A percentile compares a stretch with the other conserved stretches of the same genome.
These are phyloP conservation scores for Podarcis raffonei DNA, from an alignment of 2,113 vertebrate species.

Conservation along the genomic window DNA sequence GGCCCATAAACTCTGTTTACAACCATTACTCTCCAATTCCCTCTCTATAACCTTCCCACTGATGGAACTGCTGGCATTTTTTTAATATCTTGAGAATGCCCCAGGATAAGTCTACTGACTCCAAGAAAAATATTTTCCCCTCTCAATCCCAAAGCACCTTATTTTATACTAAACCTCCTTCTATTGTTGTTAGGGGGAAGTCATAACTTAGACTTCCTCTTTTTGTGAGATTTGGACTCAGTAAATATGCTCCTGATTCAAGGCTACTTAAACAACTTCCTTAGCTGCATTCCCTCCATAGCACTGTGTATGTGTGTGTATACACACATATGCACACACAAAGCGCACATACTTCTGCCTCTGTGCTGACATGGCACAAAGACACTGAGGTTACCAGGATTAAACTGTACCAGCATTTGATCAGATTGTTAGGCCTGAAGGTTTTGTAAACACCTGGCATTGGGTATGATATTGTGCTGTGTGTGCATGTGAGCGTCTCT, in stretches of 20 bases:
- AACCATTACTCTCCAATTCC: constrained; percentile 58
- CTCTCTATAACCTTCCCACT: constrained; percentile 47
- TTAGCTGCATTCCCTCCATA: not conserved
- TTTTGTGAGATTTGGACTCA: not conserved
- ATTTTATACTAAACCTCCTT: not conserved
- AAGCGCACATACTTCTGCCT: not conserved
- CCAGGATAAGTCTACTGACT: constrained; percentile 36
- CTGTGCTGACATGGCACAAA: not conserved
- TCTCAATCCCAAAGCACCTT: not conserved
- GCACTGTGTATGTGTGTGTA: too few species aligned
- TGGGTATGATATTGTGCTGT: not conserved
- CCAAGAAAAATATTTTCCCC: not conserved
- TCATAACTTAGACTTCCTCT: not conserved
- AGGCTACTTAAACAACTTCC: not conserved
- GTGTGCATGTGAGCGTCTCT: not conserved
- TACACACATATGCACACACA: not conserved
- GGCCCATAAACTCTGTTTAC: constrained; percentile 80
- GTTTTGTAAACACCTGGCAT: not conserved
- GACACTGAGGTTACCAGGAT: not conserved
- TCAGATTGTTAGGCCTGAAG: constrained; percentile 41
- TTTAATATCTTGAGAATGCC: constrained; percentile 44
- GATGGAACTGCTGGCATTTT: constrained; percentile 36
- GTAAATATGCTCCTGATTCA: not conserved
- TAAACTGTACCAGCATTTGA: not conserved
- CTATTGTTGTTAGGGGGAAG: not conserved